Conservation (phyloP, 2,113 vertebrate genomes). For the Hoplias malabaricus region DNA sequence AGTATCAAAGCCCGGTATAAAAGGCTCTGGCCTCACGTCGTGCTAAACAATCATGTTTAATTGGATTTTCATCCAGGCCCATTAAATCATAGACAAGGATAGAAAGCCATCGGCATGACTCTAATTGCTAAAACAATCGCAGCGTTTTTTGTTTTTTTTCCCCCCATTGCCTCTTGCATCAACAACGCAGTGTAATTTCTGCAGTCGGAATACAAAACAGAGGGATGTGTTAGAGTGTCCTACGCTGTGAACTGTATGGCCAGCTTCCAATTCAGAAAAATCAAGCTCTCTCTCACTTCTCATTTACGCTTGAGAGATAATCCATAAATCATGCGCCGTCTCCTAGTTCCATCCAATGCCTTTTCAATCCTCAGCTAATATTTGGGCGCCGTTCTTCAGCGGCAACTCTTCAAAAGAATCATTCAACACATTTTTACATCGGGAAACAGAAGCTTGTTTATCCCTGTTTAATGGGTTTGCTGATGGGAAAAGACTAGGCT, state of each 20-base stretch:
- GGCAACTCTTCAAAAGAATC: not conserved
- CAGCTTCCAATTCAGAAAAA: not conserved
- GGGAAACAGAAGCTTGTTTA: not conserved
- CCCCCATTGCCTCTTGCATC: slow-evolving; percentile 51
- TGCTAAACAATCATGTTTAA: slow-evolving; percentile 65
- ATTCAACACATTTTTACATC: not conserved
- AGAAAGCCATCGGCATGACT: slow-evolving; percentile 46
- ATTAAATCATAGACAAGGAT: slow-evolving; percentile 63
- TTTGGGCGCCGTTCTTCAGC: not conserved
- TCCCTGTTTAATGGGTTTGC: not conserved
- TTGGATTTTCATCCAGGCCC: slow-evolving; percentile 64
- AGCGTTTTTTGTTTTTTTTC: slow-evolving; percentile 26
- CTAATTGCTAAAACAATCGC: slow-evolving; percentile 64
- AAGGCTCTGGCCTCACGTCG: slow-evolving; percentile 45
- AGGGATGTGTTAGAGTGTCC: not conserved
- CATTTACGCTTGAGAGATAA: slow-evolving; percentile 1
- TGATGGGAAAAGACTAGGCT: not conserved
- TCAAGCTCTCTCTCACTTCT: not conserved
- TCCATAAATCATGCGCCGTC: slow-evolving; percentile 6
- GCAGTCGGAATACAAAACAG: not conserved
- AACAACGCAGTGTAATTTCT: slow-evolving; percentile 28
- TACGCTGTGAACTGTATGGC: not conserved
- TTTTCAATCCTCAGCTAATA: not conserved
- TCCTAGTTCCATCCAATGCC: not conserved
- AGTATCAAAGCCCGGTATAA: slow-evolving; percentile 53